Evolutionary conservation across 2,888 invertebrate genomes (phyloP), one percentile per base, ranked within the genome.

Genomic region (Nemoura dubitans): DNA sequence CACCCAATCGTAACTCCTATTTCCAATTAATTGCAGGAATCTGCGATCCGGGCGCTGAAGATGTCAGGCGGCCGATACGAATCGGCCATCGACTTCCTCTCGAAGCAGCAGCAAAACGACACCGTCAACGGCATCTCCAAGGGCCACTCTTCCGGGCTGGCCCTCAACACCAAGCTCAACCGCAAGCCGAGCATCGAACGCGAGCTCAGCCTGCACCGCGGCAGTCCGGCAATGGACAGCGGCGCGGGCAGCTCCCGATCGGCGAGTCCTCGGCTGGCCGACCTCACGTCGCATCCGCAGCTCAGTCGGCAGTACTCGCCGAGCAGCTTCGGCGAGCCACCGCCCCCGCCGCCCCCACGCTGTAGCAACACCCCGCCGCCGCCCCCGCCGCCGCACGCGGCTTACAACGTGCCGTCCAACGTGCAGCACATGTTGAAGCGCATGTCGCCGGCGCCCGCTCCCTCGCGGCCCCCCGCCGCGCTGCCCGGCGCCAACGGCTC

Each of bases 201-300:
- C 84, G 97, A 97, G 91, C 92, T 96, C 87, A 95, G 94, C 89
- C 92, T 95, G 27, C 95, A 96, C 89, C 94, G 97, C 88, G 96
- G 96, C 85, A 97, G 97, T 91, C 97, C 98, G 10, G 97, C 91
- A 26, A 92, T 97, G 87, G 97, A 97, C 90, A 97, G 96, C 86
- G 97, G 97, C 26, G 97, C 97, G 21, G 97, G 97, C 84, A 97
- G 97, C 90, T 97, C 97, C 81, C 94, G 97, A 86, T 98, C 98
- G 6, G 98, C 98, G 91, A 97, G 97, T 91, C 97, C 97, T 25
- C 95, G 97, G 89, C 93, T 95, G 89, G 92, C 94, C 16, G 95
- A 95, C 89, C 90, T 89, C 26, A 86, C 84, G 25, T 87, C 89
- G 30, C 94, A 96, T 90, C 94, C 95, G 82, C 95, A 95, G 89